Evolutionary conservation across 1,140 invertebrate species (phyloP), one percentile per base, ranked within the genome.

Genomic region (Scaptodrosophila lebanonensis): DNA sequence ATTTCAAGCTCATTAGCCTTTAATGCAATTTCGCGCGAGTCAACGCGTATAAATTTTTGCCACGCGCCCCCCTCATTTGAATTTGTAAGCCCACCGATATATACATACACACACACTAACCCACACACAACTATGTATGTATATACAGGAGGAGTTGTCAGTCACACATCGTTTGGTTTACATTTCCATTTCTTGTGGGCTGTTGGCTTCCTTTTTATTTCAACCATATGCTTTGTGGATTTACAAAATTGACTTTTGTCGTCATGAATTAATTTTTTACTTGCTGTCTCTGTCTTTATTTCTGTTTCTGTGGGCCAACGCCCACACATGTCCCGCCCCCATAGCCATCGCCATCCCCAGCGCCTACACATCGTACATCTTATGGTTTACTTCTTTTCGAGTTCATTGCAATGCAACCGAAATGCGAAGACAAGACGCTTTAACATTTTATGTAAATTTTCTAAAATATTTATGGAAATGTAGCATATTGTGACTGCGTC

Each of bases 381-480:
- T n/a, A n/a, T n/a, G n/a, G n/a, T n/a, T n/a, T n/a, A 36, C 52
- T 58, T 56, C 51, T 62, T 52, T 58, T 33, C 61, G 56, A 43
- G 45, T 59, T 51, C 30, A 40, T 42, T 62, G 27, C 20, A 49
- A 25, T 25, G 20, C 18, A 29, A 22, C 15, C 15, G 2, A 43
- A 13, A 13, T 11, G 8, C 17, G n/a, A 32, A 25, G 29, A 33
- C 44, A 44, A 51, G 56, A 42, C 35, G 58, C 43, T 59, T 53
- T 51, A 69, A 75, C 75, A 79, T 79, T 79, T 79, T 79, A 79
- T 79, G 75, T 75, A 82, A 79, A 79, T 79, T 66, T 82, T 70
- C 25, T 75, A 75, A 79, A 79, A 79, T 79, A 79, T 79, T 79
- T 79, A 82, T 79, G 75, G 76, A 79, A 79, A 79, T 82, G 75